Conservation (phyloP, 2,888 invertebrate genomes). For the Apotomis turbidana region DNA sequence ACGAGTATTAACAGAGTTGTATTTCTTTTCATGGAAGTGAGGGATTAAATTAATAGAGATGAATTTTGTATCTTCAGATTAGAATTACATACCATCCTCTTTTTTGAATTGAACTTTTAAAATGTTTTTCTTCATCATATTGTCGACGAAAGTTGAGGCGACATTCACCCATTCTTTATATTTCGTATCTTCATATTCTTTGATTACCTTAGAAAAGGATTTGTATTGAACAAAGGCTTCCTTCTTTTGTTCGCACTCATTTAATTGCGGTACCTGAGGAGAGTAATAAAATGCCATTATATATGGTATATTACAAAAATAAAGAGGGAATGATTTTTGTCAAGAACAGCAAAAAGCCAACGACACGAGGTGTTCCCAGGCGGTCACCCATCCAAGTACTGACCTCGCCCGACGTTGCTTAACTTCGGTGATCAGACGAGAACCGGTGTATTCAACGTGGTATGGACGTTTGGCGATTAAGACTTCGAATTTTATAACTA, state of each 20-base stretch:
- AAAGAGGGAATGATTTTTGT: no score
- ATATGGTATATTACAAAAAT: no score
- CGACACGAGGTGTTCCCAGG: slow-evolving; percentile 51
- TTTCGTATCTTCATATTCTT: slow-evolving; percentile 88
- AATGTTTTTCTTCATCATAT: slow-evolving; percentile 87
- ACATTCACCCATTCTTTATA: slow-evolving; percentile 88
- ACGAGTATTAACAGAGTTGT: no score
- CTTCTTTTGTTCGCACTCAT: slow-evolving; percentile 88
- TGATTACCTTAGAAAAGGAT: slow-evolving; percentile 89
- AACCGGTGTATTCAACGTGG: slow-evolving; percentile 51
- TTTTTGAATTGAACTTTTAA: slow-evolving; percentile 82
- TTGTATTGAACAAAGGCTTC: slow-evolving; percentile 92
- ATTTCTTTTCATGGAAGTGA: no score
- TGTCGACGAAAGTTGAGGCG: slow-evolving; percentile 86
- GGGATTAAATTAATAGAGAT: neutral
- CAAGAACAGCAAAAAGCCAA: slow-evolving; percentile 44
- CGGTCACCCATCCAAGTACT: slow-evolving; percentile 54
- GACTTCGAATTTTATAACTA: neutral
- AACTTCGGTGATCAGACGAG: slow-evolving; percentile 54
- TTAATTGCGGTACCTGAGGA: slow-evolving; percentile 85
- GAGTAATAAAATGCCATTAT: neutral
- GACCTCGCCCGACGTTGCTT: slow-evolving; percentile 51
- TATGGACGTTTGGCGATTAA: slow-evolving; percentile 48
- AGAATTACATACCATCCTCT: slow-evolving; percentile 56
- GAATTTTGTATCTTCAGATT: neutral